phyloP scores from a whole-genome alignment of 2,113 vertebrate species.

The Thalassoma bifasciatum region DNA sequence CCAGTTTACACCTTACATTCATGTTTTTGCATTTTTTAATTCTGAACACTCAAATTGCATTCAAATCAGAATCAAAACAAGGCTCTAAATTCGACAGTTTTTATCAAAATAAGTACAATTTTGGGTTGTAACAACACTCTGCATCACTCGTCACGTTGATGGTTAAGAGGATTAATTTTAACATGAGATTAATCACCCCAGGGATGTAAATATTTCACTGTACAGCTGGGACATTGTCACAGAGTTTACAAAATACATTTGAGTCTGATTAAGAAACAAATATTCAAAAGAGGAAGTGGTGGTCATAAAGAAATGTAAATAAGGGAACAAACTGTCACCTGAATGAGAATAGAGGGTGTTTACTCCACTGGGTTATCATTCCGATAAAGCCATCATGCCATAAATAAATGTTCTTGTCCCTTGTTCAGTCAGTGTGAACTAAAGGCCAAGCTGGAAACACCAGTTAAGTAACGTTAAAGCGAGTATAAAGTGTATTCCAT shows the following conservation, averaged over 20 bases:
- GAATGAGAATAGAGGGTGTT: background rate
- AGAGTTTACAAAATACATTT: slow-evolving; percentile 27
- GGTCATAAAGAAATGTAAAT: background rate
- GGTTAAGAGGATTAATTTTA: too few relatives aligned
- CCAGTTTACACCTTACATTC: too few relatives aligned
- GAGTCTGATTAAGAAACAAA: slow-evolving; percentile 1
- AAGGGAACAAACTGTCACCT: background rate
- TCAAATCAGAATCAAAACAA: too few relatives aligned
- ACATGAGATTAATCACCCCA: too few relatives aligned
- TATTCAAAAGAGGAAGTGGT: slow-evolving; percentile 41
- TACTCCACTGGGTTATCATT: background rate
- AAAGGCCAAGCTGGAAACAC: background rate
- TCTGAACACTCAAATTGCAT: too few relatives aligned
- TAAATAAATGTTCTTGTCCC: background rate
- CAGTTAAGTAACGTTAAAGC: background rate
- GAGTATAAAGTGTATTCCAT: background rate
- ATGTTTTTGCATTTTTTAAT: too few relatives aligned
- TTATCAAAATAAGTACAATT: slow-evolving; percentile 6
- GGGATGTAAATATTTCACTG: too few relatives aligned
- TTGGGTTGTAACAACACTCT: too few relatives aligned
- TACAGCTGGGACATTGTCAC: background rate
- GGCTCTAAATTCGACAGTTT: too few relatives aligned
- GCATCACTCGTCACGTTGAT: too few relatives aligned
- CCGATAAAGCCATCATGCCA: background rate
- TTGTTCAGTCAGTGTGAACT: slow-evolving; percentile 2